Percentiles rank a stretch among this genome's conserved stretches.
phyloP scores from a whole-genome alignment of 2,797 vertebrate species.

The Graptemys geographica region DNA sequence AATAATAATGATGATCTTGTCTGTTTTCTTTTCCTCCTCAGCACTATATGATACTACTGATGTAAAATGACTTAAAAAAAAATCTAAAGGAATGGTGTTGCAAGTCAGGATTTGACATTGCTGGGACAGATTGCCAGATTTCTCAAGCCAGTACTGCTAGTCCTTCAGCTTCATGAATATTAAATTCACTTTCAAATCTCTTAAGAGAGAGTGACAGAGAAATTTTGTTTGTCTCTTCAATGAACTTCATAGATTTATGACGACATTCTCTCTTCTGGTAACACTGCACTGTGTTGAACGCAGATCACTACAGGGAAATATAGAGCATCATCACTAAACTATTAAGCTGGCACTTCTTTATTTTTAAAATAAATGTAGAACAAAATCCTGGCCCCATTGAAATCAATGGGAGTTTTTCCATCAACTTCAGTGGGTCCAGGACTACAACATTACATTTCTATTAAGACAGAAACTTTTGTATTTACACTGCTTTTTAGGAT shows the following conservation, averaged over 20 bases:
- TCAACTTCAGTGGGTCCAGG: constrained; percentile 13
- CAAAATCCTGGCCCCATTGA: neutral
- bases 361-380: constrained; percentile 12
- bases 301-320: neutral
- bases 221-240: constrained; percentile 24
- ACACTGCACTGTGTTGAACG: constrained; percentile 30
- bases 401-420: neutral
- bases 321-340: neutral
- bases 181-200: constrained; percentile 9
- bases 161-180: neutral
- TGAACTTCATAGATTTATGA: neutral
- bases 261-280: neutral
- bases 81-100: neutral
- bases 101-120: neutral
- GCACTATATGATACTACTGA: neutral
- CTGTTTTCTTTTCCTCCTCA: neutral
- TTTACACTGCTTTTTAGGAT: neutral
- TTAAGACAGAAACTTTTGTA: neutral
- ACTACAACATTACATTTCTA: neutral
- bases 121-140: neutral
- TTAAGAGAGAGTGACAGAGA: neutral
- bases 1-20: neutral
- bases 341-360: constrained; percentile 24
- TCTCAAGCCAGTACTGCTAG: constrained; percentile 1
- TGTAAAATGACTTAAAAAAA: neutral